Evolutionary conservation across 2,888 invertebrate species (phyloP).

Genomic region (Ditylenchus weischeri): DNA sequence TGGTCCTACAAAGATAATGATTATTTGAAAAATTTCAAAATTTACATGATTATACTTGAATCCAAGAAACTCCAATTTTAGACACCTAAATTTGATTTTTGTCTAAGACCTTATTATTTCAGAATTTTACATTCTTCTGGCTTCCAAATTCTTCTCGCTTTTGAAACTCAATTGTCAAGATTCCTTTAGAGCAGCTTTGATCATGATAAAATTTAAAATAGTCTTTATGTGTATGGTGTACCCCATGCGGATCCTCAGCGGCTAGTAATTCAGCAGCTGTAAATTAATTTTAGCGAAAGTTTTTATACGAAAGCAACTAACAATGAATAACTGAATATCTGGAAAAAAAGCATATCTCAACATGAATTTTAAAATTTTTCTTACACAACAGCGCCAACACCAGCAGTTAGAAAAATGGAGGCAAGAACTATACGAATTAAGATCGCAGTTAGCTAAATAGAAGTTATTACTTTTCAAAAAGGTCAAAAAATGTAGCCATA

Average conservation of each 20-base stretch:
- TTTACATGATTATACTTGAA: not conserved
- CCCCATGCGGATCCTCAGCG: not conserved
- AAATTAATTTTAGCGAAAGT: not conserved
- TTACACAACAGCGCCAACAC: constrained; percentile 13
- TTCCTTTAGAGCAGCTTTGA: constrained; percentile 2
- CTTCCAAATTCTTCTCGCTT: not conserved
- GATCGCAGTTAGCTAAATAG: not conserved
- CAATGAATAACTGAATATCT: constrained; percentile 10
- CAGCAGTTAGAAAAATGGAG: not conserved
- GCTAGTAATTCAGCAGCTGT: constrained; percentile 3
- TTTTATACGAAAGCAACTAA: not conserved
- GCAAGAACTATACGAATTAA: constrained; percentile 4
- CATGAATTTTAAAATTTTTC: no score
- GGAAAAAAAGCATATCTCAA: no score
- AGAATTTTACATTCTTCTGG: not conserved
- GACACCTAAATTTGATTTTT: not conserved
- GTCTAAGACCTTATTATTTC: not conserved
- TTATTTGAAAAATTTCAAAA: not conserved
- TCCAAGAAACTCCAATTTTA: constrained; percentile 1
- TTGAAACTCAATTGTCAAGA: constrained; percentile 3
- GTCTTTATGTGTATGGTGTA: constrained; percentile 6
- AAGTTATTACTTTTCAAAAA: not conserved
- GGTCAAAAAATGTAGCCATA: not conserved
- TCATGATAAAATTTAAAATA: constrained; percentile 12
- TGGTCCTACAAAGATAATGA: not conserved